Evolutionary conservation across 2,113 vertebrate genomes (phyloP), one percentile per base, ranked within the genome.

Genomic region (Puntigrus tetrazona): DNA sequence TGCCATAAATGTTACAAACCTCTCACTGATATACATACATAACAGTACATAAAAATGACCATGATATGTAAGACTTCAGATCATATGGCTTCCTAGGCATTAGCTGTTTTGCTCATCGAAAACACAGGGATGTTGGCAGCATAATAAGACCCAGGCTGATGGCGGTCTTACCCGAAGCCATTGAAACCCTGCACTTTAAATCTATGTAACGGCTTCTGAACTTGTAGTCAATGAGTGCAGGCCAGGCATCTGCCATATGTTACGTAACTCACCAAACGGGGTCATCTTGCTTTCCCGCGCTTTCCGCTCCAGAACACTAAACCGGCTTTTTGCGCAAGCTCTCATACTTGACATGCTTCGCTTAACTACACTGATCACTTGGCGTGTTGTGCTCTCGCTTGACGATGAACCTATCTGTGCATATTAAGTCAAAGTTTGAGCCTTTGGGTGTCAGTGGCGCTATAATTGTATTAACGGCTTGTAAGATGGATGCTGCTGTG

Each of bases 251-350:
- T 74, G 83, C 59, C 55, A n/a, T n/a, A 61, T 83, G 88, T 94
- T 94, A 92, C 84, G 88, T 93, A 93, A 94, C 52, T 8, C 4
- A 27, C 29, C 45, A 3, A 93, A 93, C 87, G 91, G 92, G 93
- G 92, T 93, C 92, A 90, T 82, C 85, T 87, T 85, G 63, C 88
- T 76, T 36, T 89, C 84, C 84, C 78, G 50, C 59, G 81, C 87
- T 86, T 91, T 91, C 84, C 83, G 83, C 87, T 87, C 47, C 27
- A 76, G 59, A 59, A 77, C 41, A 61, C 7, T 69, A 45, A 74
- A 81, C 5, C 25, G 27, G 7, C 59, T 67, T 76, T 77, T 76
- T 31, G 50, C 45, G 5, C 9, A 13, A 52, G 9, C 22, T 25
- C 38, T 82, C 34, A 86, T 63, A 31, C 34, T 16, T 80, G 67